Base-by-base conservation (phyloP, 2,113 vertebrate genomes). In the Syngnathus floridae region DNA sequence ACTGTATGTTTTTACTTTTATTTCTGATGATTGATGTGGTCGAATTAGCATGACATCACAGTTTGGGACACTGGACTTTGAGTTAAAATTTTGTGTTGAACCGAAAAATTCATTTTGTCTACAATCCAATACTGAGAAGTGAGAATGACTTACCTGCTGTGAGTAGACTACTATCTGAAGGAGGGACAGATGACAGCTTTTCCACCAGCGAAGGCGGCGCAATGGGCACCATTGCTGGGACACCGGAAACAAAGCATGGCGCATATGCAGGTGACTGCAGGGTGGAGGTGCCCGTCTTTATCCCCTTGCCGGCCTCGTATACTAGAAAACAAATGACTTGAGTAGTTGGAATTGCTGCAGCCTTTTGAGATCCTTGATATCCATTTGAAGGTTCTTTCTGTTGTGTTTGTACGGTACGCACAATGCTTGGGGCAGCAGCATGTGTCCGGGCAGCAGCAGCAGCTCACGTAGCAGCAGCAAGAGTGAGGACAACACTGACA, bases 401-500 rank as follows among this genome's bases (percentile, higher is more conserved):
- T 19, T 55, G n/a, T 65, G 73, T 62, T 58, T 13, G 5, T 66
- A 93, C 4, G 14, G 5, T 3, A 17, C 95, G 96, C 88, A 98
- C 96, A 1, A 3, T 95, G 95, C 76, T 93, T 89, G 1, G 96
- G 95, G 88, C 96, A 98, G 90, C 96, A 98, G 91, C 96, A 98
- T 2, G 93, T 92, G 60, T 96, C 94, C 0, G 95, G 95, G 78
- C 96, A 98, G 84, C 94, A 98, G 14, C 94, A 95, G 72, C 95
- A 98, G 82, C 93, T 93, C 71, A 98, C 79, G 1, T 98, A 98
- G 80, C 96, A 98, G 84, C 95, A 98, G 84, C 96, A 98, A 78
- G 94, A 97, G 72, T 98, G 94, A 6, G 96, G 95, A 71, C 96
- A 98, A 79, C 96, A 98, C 86, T 98, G 95, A 87, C 96, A 98